These are phyloP conservation scores for Diarsia mendica DNA, from an alignment of 2,888 invertebrate species.

Conservation along the genomic window DNA sequence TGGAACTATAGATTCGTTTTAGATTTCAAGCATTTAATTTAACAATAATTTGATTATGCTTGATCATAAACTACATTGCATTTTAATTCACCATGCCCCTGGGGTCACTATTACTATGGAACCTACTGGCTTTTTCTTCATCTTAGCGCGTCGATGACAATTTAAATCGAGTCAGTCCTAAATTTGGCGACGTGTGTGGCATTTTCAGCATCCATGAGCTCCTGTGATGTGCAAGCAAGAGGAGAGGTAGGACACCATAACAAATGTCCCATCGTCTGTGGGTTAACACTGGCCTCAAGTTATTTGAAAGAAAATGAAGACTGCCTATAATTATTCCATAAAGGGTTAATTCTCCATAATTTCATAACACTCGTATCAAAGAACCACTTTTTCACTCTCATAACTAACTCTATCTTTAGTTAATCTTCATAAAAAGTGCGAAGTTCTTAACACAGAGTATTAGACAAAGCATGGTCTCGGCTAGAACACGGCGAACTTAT, in stretches of 20 bases:
- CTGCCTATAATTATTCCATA: too few species aligned
- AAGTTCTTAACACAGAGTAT: slow-evolving; percentile 41
- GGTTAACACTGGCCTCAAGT: too few species aligned
- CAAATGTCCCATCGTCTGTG: too few species aligned
- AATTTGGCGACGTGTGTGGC: too few species aligned
- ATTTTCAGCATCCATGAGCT: too few species aligned
- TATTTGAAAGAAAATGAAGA: not conserved
- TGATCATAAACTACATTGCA: not conserved
- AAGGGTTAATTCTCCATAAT: not conserved
- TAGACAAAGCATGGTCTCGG: slow-evolving; percentile 58
- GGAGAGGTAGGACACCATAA: too few species aligned
- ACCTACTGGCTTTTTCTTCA: too few species aligned
- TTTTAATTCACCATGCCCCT: not conserved
- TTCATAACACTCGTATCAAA: not conserved
- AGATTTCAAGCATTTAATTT: not conserved
- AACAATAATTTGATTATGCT: not conserved
- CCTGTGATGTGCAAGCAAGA: too few species aligned
- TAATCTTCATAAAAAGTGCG: slow-evolving; percentile 33
- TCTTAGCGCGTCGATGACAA: too few species aligned
- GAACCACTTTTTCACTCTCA: not conserved
- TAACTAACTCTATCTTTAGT: not conserved
- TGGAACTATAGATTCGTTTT: not conserved
- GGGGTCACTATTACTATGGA: not conserved
- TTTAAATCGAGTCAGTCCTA: too few species aligned
- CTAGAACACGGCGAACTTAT: slow-evolving; percentile 58